These are phyloP conservation scores for Pipa parva DNA, from an alignment of 2,113 vertebrate species.

Conservation along the genomic window DNA sequence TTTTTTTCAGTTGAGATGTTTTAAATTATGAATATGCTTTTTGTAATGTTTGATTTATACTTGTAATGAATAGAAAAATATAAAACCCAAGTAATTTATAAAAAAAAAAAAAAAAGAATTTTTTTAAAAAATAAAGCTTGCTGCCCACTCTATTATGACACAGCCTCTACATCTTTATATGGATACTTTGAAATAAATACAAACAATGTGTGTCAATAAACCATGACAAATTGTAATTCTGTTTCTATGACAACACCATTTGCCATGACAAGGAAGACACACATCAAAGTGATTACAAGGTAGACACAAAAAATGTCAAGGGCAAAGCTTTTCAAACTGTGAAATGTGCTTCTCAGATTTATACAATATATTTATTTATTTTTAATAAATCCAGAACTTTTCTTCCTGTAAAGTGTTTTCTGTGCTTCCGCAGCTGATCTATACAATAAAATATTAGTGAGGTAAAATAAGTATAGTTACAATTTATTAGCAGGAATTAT, in stretches of 20 bases:
- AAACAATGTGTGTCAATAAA: slow-evolving; percentile 26
- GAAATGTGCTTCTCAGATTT: not conserved
- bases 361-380: no score
- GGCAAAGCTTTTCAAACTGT: not conserved
- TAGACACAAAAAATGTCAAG: not conserved
- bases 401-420: no score
- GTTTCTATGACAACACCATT: slow-evolving; percentile 14
- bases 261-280: slow-evolving; percentile 11
- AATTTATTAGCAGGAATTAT: no score
- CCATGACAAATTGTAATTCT: slow-evolving; percentile 7
- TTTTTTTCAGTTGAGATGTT: no score
- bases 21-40: no score
- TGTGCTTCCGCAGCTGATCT: no score
- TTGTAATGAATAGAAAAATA: no score
- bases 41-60: no score
- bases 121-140: no score
- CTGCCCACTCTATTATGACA: not conserved
- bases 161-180: slow-evolving; percentile 3
- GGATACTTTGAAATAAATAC: slow-evolving; percentile 7
- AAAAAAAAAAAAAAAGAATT: not conserved
- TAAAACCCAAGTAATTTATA: not conserved
- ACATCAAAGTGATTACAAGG: slow-evolving; percentile 15
- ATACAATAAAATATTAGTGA: no score
- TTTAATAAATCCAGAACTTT: no score
- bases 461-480: no score